Evolutionary conservation across 2,888 invertebrate species (phyloP).

Genomic region (Microplitis deprimator): DNA sequence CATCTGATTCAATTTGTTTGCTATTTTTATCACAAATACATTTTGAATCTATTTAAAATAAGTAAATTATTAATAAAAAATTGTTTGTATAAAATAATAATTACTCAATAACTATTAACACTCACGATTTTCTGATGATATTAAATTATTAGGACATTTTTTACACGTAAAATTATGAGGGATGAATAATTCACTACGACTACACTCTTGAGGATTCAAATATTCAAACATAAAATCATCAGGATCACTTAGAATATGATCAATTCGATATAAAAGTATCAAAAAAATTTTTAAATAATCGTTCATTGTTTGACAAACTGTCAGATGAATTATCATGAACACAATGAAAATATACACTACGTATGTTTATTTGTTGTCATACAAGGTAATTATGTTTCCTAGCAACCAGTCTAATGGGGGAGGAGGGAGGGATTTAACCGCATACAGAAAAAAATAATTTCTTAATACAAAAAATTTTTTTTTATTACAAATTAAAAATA

Average conservation of each 20-base stretch:
- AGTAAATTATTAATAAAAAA: slow-evolving; percentile 11
- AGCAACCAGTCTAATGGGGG: neutral
- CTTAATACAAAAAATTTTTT: too few relatives aligned
- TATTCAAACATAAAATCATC: slow-evolving; percentile 55
- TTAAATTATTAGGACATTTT: slow-evolving; percentile 70
- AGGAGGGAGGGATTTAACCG: neutral
- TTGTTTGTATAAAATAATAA: slow-evolving; percentile 2
- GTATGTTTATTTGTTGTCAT: neutral
- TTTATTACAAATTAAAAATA: too few relatives aligned
- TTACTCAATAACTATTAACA: neutral
- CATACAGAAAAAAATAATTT: too few relatives aligned
- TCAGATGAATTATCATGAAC: neutral
- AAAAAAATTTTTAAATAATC: neutral
- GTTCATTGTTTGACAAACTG: neutral
- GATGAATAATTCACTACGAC: slow-evolving; percentile 72
- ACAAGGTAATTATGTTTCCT: neutral
- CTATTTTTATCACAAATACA: slow-evolving; percentile 72
- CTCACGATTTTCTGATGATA: slow-evolving; percentile 69
- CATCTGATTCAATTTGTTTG: slow-evolving; percentile 58
- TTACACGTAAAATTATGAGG: slow-evolving; percentile 72
- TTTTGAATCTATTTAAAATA: slow-evolving; percentile 65
- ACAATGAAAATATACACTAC: neutral
- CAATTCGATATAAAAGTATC: neutral
- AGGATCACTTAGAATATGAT: slow-evolving; percentile 10
- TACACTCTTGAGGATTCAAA: slow-evolving; percentile 65